Conservation (phyloP, 2,113 vertebrate genomes). For the Machaerirhynchus nigripectus region DNA sequence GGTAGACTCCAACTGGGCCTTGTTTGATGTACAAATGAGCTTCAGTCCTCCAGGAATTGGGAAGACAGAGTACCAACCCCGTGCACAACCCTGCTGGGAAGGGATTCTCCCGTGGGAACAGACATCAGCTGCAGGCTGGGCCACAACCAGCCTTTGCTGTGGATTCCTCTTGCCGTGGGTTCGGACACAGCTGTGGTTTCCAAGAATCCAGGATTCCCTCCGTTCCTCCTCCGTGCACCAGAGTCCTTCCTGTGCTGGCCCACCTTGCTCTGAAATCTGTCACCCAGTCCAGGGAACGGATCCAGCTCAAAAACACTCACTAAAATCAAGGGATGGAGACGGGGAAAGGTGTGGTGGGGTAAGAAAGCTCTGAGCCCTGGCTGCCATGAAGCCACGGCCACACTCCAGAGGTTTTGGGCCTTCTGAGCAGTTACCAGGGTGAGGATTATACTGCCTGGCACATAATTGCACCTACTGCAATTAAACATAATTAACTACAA, state of each 20-base stretch:
- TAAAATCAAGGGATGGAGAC: background rate
- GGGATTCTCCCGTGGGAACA: background rate
- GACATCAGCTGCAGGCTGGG: background rate
- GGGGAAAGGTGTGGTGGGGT: background rate
- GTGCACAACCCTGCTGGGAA: background rate
- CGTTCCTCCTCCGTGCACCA: background rate
- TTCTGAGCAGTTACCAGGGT: background rate
- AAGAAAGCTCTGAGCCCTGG: background rate
- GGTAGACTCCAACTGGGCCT: background rate
- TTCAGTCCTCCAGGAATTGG: background rate
- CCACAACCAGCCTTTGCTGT: background rate
- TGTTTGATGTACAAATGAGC: slow-evolving; percentile 44
- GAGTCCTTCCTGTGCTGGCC: background rate
- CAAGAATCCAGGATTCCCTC: background rate
- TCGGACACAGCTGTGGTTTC: background rate
- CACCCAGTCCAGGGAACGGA: background rate
- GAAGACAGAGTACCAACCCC: background rate
- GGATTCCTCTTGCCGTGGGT: background rate
- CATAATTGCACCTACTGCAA: background rate
- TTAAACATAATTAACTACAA: background rate
- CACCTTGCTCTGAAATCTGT: background rate
- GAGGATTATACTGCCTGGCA: background rate
- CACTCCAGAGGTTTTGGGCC: background rate
- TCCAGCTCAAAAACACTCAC: background rate
- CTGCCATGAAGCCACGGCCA: background rate